A percentile compares a stretch with the other conserved stretches of the same genome.
These are phyloP conservation scores for Geodia barretti DNA, from an alignment of 37 sponge, comb jelly and placozoan genomes.

Conservation along the genomic window DNA sequence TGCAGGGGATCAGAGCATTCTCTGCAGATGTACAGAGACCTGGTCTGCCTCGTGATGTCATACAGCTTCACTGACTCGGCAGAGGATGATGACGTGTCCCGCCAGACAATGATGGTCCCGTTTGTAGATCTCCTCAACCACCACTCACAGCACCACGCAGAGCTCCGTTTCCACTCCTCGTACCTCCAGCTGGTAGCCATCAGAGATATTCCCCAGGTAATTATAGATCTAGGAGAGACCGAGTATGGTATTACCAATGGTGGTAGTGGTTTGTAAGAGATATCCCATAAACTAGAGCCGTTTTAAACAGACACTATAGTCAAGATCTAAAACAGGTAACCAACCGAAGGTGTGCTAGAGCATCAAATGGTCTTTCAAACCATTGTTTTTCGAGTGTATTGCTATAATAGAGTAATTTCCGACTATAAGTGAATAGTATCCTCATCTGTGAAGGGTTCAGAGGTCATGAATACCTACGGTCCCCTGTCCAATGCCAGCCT, in stretches of 20 bases:
- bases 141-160: slow-evolving; percentile 65
- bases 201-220: slow-evolving; percentile 55
- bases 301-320: too few species aligned
- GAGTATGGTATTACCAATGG: too few species aligned
- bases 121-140: slow-evolving; percentile 84
- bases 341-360: too few species aligned
- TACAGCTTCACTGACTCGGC: slow-evolving; percentile 81
- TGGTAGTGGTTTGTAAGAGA: too few species aligned
- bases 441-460: slow-evolving; percentile 58
- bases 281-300: too few species aligned
- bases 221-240: too few species aligned
- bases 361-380: too few species aligned
- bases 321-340: too few species aligned
- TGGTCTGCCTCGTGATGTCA: slow-evolving; percentile 74
- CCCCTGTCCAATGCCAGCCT: slow-evolving; percentile 56
- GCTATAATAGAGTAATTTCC: too few species aligned
- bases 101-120: slow-evolving; percentile 74
- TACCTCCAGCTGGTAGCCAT: slow-evolving; percentile 51
- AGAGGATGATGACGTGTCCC: slow-evolving; percentile 14
- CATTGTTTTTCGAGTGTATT: too few species aligned
- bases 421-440: too few species aligned
- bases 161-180: slow-evolving; percentile 31
- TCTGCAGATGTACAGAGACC: slow-evolving; percentile 23
- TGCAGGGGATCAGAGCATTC: slow-evolving; percentile 24
- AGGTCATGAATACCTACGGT: slow-evolving; percentile 86